Conservation (phyloP, 2,113 vertebrate species). For the Salvelinus alpinus region DNA sequence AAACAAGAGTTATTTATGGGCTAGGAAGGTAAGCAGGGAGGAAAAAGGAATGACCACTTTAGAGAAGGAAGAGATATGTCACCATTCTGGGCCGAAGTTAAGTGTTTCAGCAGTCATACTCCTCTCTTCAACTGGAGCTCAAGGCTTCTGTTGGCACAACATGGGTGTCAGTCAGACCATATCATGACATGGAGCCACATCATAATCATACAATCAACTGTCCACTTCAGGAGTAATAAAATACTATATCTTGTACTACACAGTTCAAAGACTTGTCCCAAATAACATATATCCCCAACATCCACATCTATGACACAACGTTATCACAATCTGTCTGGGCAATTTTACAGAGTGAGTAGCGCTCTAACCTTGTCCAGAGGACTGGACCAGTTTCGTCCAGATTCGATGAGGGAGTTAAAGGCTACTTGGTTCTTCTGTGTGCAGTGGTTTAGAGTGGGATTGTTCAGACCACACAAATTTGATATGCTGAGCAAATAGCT, state of each 20-base stretch:
- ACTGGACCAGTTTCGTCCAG: constrained; percentile 33
- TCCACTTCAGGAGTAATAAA: background rate
- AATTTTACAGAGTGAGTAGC: background rate
- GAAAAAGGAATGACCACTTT: background rate
- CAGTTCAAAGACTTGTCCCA: background rate
- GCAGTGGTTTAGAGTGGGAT: constrained; percentile 25
- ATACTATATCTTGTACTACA: background rate
- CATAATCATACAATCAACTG: background rate
- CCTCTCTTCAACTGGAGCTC: constrained; percentile 38
- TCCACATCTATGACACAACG: background rate
- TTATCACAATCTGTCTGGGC: background rate
- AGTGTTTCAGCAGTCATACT: constrained; percentile 81
- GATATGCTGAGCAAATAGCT: constrained; percentile 39
- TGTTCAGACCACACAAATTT: constrained; percentile 24
- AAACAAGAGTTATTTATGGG: background rate
- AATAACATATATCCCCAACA: background rate
- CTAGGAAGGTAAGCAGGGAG: background rate
- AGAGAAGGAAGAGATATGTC: constrained; percentile 17
- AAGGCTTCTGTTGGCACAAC: constrained; percentile 28
- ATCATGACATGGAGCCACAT: background rate
- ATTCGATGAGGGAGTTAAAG: constrained; percentile 4
- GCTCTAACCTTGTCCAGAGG: constrained; percentile 43
- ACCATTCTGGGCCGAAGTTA: constrained; percentile 84
- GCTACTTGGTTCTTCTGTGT: constrained; percentile 27
- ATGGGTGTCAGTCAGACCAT: background rate